Base-by-base conservation (phyloP, 2,888 invertebrate genomes). In the Lasioglossum leucozonium region DNA sequence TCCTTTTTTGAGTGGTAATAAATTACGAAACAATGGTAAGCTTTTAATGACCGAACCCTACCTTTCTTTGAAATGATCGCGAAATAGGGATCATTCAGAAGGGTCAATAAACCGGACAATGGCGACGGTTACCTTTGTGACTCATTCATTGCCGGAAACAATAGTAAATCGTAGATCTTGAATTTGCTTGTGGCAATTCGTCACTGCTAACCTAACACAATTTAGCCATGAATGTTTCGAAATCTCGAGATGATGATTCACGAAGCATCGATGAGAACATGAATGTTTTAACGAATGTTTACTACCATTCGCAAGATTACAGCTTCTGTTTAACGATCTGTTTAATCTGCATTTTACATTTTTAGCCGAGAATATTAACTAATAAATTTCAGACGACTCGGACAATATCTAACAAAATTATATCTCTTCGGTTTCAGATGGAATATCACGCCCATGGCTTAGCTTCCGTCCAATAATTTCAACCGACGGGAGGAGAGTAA, bases 381-480 rank as follows among this genome's bases (percentile, higher is more conserved):
- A 58, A 58, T 26, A 13, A 58, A 26, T 58, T 58, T 16, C 3
- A 4, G 34, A 65, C 8, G 22, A 42, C 40, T 10, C 8, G 16
- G 40, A 74, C 40, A 22, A 67, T 37, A 22, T 67, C 58, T 42
- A 76, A 65, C 22, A 37, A 11, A 47, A 65, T 16, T 58, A 10
- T 44, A 55, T 69, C 55, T 75, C 4, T 79, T 77, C 74, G n/a
- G 10, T 84, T 86, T 79, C 72, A 89, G 77, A 86, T 85, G 85
- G 87, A 90, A 89, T 77, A 91, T 91, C 87, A 87, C 79, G 88
- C 83, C 77, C 77, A 89, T 87, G 90, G 82, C 85, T 89, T 91
- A 86, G 42, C 74, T 72, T 44, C 47, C 73, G 69, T 76, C 72
- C 65, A 74, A 86, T 65, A 82, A 89, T 40, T 84, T 58, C 65